Base-by-base conservation (phyloP, 2,113 vertebrate genomes). In the Atrichornis clamosus region DNA sequence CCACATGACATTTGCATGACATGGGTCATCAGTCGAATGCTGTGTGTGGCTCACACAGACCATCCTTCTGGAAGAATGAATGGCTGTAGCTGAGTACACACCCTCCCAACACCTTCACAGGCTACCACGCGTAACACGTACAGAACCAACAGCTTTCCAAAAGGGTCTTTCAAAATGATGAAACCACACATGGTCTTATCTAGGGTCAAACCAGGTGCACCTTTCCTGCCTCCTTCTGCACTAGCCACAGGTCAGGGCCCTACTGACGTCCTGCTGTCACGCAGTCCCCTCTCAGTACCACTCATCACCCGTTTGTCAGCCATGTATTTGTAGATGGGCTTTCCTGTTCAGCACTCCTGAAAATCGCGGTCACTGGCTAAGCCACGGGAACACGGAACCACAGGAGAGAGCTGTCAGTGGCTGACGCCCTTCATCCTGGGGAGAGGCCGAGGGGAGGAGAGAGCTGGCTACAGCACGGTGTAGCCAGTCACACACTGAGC, bases 301-400 rank as follows among this genome's bases (percentile, higher is more conserved):
- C 20, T 63, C 30, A 41, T 24, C 35, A 58, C 8, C 37, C 47
- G 20, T 42, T 35, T 64, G 52, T 39, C 56, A 81, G 65, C 39
- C 27, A 5, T 4, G 9, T 32, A 50, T 49, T 56, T 69, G 63
- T 16, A 67, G 37, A 30, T 24, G 24, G 52, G 13, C 15, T 79
- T 56, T 18, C 0, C 0, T 7, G 11, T 42, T 24, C 37, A 78
- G 69, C 58, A 30, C 10, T 50, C 30, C 62, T 39, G 15, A 62
- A 75, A 87, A 47, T 3, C 0, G 3, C 0, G 0, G 23, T 22
- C 28, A 7, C 22, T 44, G 42, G 1, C 26, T 81, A 53, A 52
- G 27, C 77, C 60, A n/a, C 64, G 53, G 27, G 16, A 52, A 42
- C 35, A 37, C 9, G 0, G 4, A 47, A 35, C 10, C 41, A 37